Conservation (phyloP, 2,797 vertebrate genomes). For the Lateolabrax maculatus region DNA sequence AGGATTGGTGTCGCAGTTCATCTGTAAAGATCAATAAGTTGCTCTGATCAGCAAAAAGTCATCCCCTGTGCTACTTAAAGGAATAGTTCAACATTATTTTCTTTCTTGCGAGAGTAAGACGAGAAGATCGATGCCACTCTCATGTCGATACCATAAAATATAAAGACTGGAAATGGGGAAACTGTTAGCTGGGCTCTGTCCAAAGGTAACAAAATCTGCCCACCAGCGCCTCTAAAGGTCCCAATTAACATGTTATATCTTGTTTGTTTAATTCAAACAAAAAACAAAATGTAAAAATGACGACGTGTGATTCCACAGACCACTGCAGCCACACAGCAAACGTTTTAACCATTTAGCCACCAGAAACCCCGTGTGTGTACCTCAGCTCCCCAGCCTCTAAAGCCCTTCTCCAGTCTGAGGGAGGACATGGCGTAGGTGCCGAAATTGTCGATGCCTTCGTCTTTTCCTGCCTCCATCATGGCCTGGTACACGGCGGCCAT, state of each 20-base stretch:
- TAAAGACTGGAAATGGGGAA: too few relatives aligned
- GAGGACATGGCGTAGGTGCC: constrained; percentile 94
- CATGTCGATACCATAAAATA: too few relatives aligned
- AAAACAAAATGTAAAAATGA: too few relatives aligned
- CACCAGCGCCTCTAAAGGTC: too few relatives aligned
- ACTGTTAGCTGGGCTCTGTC: too few relatives aligned
- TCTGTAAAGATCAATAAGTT: constrained; percentile 80
- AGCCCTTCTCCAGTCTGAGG: constrained; percentile 96
- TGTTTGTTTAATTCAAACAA: too few relatives aligned
- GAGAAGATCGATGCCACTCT: background rate
- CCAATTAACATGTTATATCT: too few relatives aligned
- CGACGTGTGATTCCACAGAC: too few relatives aligned
- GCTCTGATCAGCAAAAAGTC: background rate
- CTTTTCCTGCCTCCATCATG: constrained; percentile 93
- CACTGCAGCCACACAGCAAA: too few relatives aligned
- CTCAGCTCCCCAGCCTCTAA: constrained; percentile 98
- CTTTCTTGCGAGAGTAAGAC: background rate
- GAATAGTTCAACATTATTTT: background rate
- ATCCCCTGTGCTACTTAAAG: background rate
- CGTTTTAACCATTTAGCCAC: too few relatives aligned
- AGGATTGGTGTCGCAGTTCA: constrained; percentile 98
- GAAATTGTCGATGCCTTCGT: constrained; percentile 94
- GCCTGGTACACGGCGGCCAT: constrained; percentile 87
- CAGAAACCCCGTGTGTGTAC: constrained; percentile 82
- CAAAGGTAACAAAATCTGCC: too few relatives aligned